A percentile compares a stretch with the other conserved stretches of the same genome.
Evolutionary conservation across 2,888 invertebrate species (phyloP).

Genomic region (Loripinus fragilis): DNA sequence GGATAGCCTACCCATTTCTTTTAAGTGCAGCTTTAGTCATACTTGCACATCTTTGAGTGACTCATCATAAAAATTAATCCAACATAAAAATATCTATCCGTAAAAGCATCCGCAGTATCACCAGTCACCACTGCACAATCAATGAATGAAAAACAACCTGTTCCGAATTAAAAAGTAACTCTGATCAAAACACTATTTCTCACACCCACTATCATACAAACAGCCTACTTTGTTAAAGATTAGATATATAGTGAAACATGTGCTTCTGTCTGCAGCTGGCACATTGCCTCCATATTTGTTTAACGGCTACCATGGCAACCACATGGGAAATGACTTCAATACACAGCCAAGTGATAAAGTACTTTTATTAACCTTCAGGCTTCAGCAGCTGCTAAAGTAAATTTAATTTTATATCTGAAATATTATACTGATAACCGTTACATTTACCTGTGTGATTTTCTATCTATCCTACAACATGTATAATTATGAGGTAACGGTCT

Average conservation of each 20-base stretch:
- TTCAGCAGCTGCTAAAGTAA: not conserved
- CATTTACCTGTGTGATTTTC: too few species aligned
- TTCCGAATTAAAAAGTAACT: too few species aligned
- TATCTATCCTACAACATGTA: too few species aligned
- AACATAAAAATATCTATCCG: not conserved
- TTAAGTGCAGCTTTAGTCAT: conserved; percentile 6
- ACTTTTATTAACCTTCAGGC: conserved; percentile 9
- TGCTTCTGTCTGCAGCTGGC: conserved; percentile 18
- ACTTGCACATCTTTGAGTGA: not conserved
- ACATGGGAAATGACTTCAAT: conserved; percentile 23
- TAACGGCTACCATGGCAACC: conserved; percentile 58
- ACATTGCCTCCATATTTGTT: conserved; percentile 59
- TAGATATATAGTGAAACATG: not conserved
- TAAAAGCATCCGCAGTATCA: too few species aligned
- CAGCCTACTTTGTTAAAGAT: not conserved
- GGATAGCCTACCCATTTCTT: not conserved
- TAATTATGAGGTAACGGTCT: too few species aligned
- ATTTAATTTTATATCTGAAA: too few species aligned
- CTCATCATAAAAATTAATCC: conserved; percentile 9
- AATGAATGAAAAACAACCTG: too few species aligned
- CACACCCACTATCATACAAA: too few species aligned
- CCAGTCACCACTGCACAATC: too few species aligned
- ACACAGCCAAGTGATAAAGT: conserved; percentile 10
- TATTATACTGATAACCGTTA: too few species aligned
- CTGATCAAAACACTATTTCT: too few species aligned